Percentiles rank a stretch among this genome's conserved stretches.
These are phyloP conservation scores for Maniola hyperantus DNA, from an alignment of 2,888 invertebrate genomes.

Conservation along the genomic window DNA sequence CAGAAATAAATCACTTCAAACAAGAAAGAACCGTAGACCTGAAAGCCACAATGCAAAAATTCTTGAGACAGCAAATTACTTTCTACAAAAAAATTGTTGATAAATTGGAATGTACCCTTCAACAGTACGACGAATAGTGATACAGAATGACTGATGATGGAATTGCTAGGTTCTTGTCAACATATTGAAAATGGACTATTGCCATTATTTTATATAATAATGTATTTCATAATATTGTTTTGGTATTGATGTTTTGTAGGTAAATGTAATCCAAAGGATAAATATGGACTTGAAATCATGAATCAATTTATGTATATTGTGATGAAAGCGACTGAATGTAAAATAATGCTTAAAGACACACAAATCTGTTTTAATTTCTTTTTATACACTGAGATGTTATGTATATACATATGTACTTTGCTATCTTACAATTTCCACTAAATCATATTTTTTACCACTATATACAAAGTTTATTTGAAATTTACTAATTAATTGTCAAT, in stretches of 20 bases:
- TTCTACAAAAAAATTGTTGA: conserved; percentile 94
- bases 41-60: conserved; percentile 92
- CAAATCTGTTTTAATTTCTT: conserved; percentile 46
- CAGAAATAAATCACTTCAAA: conserved; percentile 97
- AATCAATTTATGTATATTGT: conserved; percentile 66
- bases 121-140: conserved; percentile 71
- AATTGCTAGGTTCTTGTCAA: conserved; percentile 32
- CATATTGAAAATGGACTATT: conserved; percentile 38
- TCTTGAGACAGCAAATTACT: conserved; percentile 93
- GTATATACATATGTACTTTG: conserved; percentile 66
- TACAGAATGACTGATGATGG: conserved; percentile 27
- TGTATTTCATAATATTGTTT: conserved; percentile 31
- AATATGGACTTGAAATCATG: conserved; percentile 51
- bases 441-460: conserved; percentile 55
- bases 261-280: conserved; percentile 62
- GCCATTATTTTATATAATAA: conserved; percentile 43
- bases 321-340: conserved; percentile 73
- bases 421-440: conserved; percentile 56
- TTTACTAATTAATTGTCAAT: conserved; percentile 65
- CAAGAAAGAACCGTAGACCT: conserved; percentile 92
- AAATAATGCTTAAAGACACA: conserved; percentile 46
- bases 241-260: conserved; percentile 43
- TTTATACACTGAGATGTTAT: conserved; percentile 50
- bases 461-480: conserved; percentile 55
- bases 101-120: conserved; percentile 85